Evolutionary conservation across 2,113 vertebrate genomes (phyloP), one percentile per base, ranked within the genome.

Genomic region (Myrmophylax atrothorax): DNA sequence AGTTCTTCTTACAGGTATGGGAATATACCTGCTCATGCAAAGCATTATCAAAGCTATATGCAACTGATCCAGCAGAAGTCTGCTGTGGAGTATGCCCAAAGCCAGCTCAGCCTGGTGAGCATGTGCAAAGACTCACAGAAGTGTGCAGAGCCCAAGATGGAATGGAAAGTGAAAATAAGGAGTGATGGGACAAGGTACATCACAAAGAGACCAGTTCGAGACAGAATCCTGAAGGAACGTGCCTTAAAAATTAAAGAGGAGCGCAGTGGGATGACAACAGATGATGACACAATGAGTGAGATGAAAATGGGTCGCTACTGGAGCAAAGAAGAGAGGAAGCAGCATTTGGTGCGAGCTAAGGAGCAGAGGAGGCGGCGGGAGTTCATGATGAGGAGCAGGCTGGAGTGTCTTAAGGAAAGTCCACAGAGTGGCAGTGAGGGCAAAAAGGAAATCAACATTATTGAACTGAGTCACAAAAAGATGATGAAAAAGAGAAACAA

Each of bases 401-500:
- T 99, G 67, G 99, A 99, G 88, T 99, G 99, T 94, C 98, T 99
- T 52, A 98, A 97, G 93, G 99, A 99, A 89, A 99, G 98, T 76
- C 99, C 99, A 0, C 99, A 99, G 95, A 99, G 99, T 33, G 97
- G 98, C 92, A 97, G 97, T 0, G 99, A 99, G 95, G 98, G 98
- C 56, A 98, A 98, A 95, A 99, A 98, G 84, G 99, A 99, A 95
- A 97, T 99, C 87, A 99, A 97, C 97, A 99, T 99, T 84, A 98
- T 99, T 40, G 99, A 99, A 98, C 98, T 99, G 64, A 99, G 99
- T 96, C 99, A 99, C 97, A 99, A 98, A 97, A 99, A 99, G 98
- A 99, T 99, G 99, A 99, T 99, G 99, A 99, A 99, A 95, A 99
- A 99, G 92, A 98, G 99, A 63, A 99, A 99, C 98, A 99, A 99